Conservation (phyloP, 1,140 invertebrate genomes). For the Bombus polaris region DNA sequence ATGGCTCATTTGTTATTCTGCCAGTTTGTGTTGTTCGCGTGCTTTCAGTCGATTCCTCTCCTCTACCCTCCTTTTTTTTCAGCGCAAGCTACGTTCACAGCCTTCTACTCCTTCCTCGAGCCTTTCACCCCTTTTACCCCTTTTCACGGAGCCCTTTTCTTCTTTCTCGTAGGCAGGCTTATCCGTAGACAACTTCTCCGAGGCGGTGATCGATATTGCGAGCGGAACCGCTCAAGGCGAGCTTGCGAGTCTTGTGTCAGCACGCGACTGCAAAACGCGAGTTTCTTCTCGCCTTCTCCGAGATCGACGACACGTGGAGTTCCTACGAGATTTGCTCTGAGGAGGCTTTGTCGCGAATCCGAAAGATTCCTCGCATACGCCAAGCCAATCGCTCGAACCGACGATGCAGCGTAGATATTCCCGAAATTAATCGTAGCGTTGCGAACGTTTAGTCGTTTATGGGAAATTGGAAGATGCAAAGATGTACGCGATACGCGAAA, state of each 20-base stretch:
- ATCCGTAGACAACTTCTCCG: conserved; percentile 45
- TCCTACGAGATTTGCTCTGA: too few relatives aligned
- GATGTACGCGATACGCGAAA: background rate
- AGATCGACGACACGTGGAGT: conserved; percentile 7
- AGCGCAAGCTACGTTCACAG: background rate
- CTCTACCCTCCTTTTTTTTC: background rate
- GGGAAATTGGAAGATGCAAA: background rate
- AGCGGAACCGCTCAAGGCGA: background rate
- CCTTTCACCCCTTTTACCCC: conserved; percentile 5
- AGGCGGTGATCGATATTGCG: conserved; percentile 51
- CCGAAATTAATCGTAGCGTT: too few relatives aligned
- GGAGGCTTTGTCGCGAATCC: background rate
- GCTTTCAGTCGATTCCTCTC: conserved; percentile 32
- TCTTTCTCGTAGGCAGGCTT: conserved; percentile 34
- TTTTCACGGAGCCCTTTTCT: conserved; percentile 12
- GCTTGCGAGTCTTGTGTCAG: conserved; percentile 26
- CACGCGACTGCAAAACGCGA: background rate
- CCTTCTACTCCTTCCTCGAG: background rate
- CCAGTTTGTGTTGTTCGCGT: conserved; percentile 70
- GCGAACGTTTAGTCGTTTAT: too few relatives aligned
- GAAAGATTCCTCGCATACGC: background rate
- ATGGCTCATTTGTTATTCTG: conserved; percentile 73
- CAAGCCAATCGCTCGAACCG: background rate
- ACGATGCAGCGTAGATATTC: too few relatives aligned
- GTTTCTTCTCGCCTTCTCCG: background rate